Base-by-base conservation (phyloP, 2,797 vertebrate species). In the Dryobates pubescens region DNA sequence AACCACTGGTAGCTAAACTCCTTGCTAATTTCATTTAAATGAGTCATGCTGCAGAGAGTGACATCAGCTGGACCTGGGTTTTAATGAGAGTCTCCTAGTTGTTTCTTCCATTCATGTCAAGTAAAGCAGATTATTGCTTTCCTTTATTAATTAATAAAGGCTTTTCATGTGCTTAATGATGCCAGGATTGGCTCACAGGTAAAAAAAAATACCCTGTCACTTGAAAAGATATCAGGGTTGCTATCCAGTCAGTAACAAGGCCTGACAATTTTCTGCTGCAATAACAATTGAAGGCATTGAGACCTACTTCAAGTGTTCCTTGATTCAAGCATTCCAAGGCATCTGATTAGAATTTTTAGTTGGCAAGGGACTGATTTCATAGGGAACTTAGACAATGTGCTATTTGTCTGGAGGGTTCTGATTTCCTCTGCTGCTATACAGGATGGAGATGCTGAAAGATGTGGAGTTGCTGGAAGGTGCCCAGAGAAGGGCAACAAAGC, bases 101-200 rank as follows among this genome's bases (percentile, higher is more conserved):
- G 36, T 79, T 82, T 82, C 53, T 76, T 80, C 54, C 45, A 61
- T 12, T 61, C 53, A 36, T 41, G 14, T 74, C 54, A 74, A 73
- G 18, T 80, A 88, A 93, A 86, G 26, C 9, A 76, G 15, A 79
- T 71, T 63, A 32, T 27, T 79, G 5, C 6, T 82, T 54, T 54
- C 22, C 64, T 84, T 92, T 76, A 47, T 51, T 88, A 91, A 69
- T 65, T 84, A 69, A 56, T 58, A 75, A 75, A 90, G 78, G 20
- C 1, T 65, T 86, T 81, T 75, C 19, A 43, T 65, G 27, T 75
- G 24, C 12, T 32, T 83, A 63, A 57, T 36, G 29, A 86, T 71
- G 45, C 34, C 78, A 81, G 72, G 43, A 63, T 23, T 76, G 18
- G 10, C 43, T 91, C 24, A 36, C 18, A 54, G 7, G 7, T 70